phyloP scores from a whole-genome alignment of 1,140 invertebrate genomes.

The Saccostrea glomerata region DNA sequence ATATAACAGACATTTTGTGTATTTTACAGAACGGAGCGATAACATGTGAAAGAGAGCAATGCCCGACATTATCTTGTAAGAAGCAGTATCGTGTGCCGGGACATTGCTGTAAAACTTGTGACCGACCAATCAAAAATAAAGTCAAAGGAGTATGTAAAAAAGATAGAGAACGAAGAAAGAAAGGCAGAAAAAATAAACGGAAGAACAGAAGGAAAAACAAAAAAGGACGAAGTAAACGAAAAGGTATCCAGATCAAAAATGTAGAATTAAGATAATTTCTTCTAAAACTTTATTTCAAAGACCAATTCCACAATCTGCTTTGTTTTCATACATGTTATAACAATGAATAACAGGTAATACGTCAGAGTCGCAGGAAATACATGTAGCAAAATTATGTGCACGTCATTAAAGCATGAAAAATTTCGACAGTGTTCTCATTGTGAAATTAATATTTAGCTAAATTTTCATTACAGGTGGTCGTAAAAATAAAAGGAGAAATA shows the following conservation, averaged over 20 bases:
- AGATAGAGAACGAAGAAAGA: neutral
- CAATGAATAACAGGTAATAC: too few species aligned
- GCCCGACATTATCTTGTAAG: neutral
- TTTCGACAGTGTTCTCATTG: too few species aligned
- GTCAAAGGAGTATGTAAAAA: neutral
- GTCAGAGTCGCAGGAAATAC: too few species aligned
- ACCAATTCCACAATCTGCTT: too few species aligned
- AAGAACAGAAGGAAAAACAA: slow-evolving; percentile 35
- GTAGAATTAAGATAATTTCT: too few species aligned
- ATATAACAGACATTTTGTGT: neutral
- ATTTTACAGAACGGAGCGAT: neutral
- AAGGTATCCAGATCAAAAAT: neutral
- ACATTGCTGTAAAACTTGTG: neutral
- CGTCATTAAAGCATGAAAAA: too few species aligned
- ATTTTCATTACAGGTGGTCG: neutral
- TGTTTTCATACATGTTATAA: too few species aligned
- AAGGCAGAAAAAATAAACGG: neutral
- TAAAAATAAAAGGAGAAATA: slow-evolving; percentile 35
- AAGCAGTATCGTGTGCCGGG: neutral
- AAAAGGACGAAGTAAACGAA: slow-evolving; percentile 11
- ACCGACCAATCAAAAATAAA: neutral
- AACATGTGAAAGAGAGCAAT: neutral
- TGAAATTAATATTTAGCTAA: too few species aligned
- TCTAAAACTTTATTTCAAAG: too few species aligned
- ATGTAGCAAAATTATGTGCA: too few species aligned